Evolutionary conservation across 2,888 invertebrate species (phyloP).

Genomic region (Morpho helenor): DNA sequence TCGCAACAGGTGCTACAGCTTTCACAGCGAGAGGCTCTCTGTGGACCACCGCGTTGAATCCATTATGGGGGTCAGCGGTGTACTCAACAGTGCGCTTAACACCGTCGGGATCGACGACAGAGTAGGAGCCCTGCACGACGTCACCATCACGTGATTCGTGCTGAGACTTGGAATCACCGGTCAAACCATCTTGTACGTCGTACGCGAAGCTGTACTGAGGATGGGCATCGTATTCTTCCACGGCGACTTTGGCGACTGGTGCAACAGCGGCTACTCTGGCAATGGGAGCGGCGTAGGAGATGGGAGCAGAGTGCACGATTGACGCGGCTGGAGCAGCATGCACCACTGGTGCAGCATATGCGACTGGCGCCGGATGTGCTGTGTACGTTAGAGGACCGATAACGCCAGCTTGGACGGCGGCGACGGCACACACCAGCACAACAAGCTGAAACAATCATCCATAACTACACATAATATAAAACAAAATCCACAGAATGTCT

Average conservation of each 20-base stretch:
- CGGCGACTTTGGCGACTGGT: slow-evolving; percentile 36
- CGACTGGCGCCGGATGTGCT: slow-evolving; percentile 46
- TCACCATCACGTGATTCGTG: slow-evolving; percentile 60
- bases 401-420: slow-evolving; percentile 1
- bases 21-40: slow-evolving; percentile 52
- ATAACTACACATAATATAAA: too few species aligned
- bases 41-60: slow-evolving; percentile 64
- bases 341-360: slow-evolving; percentile 41
- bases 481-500: too few species aligned
- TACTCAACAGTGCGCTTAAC: slow-evolving; percentile 62
- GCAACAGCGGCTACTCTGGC: slow-evolving; percentile 43
- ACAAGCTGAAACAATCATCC: slow-evolving; percentile 43
- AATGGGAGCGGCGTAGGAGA: slow-evolving; percentile 28
- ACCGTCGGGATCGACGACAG: slow-evolving; percentile 61
- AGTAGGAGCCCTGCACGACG: slow-evolving; percentile 64
- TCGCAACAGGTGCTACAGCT: slow-evolving; percentile 30
- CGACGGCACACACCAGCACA: slow-evolving; percentile 51
- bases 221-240: neutral
- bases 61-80: slow-evolving; percentile 28
- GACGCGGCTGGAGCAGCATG: slow-evolving; percentile 34
- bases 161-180: slow-evolving; percentile 63
- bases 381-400: slow-evolving; percentile 49
- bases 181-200: slow-evolving; percentile 32
- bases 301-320: neutral
- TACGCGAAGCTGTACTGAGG: neutral